phyloP scores from a whole-genome alignment of 2,797 vertebrate genomes.

The Pyrocephalus nanus region DNA sequence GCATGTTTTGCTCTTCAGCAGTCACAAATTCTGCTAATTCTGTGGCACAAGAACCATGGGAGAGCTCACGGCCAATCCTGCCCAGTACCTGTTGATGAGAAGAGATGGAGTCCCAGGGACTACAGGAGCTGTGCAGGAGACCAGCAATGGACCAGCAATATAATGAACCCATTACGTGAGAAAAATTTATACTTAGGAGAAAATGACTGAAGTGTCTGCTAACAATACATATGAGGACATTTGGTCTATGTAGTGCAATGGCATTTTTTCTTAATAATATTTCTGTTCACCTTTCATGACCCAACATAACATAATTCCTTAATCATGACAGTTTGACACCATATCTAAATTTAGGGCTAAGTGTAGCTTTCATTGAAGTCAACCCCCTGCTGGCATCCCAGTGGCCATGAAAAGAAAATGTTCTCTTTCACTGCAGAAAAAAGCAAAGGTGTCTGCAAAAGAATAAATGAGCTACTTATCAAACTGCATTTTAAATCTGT shows the following conservation, averaged over 20 bases:
- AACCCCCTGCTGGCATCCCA: slow-evolving; percentile 8
- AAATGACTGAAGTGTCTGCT: background rate
- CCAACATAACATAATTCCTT: slow-evolving; percentile 33
- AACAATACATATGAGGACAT: background rate
- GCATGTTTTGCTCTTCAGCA: background rate
- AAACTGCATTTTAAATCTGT: slow-evolving; percentile 64
- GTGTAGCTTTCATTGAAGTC: slow-evolving; percentile 50
- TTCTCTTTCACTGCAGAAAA: slow-evolving; percentile 31
- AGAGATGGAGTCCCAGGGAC: background rate
- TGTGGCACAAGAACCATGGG: background rate
- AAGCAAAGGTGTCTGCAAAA: slow-evolving; percentile 33
- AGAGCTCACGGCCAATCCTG: background rate
- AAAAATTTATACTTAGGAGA: background rate
- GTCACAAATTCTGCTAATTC: background rate
- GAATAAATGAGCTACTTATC: slow-evolving; percentile 30
- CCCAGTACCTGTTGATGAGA: background rate
- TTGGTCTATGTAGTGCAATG: background rate
- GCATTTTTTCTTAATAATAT: slow-evolving; percentile 22
- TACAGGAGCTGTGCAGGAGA: background rate
- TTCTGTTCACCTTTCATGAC: slow-evolving; percentile 41
- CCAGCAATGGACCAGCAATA: background rate
- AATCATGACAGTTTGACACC: slow-evolving; percentile 43
- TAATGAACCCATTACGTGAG: background rate
- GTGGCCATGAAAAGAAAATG: slow-evolving; percentile 33
- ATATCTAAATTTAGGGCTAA: slow-evolving; percentile 55